Conservation (phyloP, 2,113 vertebrate genomes). For the Mesitornis unicolor region DNA sequence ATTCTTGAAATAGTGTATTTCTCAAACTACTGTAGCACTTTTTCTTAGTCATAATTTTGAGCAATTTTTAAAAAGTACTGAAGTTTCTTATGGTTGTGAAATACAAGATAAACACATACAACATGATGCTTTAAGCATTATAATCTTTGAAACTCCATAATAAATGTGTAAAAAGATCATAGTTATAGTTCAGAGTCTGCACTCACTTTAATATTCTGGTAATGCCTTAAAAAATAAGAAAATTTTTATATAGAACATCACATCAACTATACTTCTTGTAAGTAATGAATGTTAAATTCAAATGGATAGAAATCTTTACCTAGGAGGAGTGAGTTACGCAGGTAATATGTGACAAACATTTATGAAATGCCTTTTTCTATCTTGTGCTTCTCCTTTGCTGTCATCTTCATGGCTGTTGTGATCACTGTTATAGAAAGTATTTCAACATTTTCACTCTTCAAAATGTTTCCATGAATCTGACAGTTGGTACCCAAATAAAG, state of each 20-base stretch:
- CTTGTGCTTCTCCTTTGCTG: slow-evolving; percentile 2
- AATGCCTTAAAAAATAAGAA: not conserved
- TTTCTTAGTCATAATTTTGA: not conserved
- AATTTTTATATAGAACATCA: not conserved
- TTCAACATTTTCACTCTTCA: slow-evolving; percentile 5
- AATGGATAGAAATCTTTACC: not conserved
- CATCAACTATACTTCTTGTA: not conserved
- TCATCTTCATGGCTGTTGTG: slow-evolving; percentile 18
- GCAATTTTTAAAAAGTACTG: not conserved
- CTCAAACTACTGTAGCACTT: not conserved
- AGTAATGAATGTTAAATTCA: not conserved
- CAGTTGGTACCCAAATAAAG: slow-evolving; percentile 43
- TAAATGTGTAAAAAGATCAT: not conserved
- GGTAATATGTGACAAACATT: not conserved
- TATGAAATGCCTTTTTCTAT: not conserved
- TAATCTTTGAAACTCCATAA: not conserved
- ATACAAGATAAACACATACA: not conserved
- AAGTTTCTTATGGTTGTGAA: not conserved
- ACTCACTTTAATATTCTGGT: not conserved
- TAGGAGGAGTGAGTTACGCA: not conserved
- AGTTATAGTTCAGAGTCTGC: not conserved
- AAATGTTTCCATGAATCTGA: slow-evolving; percentile 27
- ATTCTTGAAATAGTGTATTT: not conserved
- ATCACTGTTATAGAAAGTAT: slow-evolving; percentile 8
- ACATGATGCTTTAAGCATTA: not conserved